Evolutionary conservation across 2,888 invertebrate genomes (phyloP), one percentile per base, ranked within the genome.

Genomic region (Chelonus formosanus): DNA sequence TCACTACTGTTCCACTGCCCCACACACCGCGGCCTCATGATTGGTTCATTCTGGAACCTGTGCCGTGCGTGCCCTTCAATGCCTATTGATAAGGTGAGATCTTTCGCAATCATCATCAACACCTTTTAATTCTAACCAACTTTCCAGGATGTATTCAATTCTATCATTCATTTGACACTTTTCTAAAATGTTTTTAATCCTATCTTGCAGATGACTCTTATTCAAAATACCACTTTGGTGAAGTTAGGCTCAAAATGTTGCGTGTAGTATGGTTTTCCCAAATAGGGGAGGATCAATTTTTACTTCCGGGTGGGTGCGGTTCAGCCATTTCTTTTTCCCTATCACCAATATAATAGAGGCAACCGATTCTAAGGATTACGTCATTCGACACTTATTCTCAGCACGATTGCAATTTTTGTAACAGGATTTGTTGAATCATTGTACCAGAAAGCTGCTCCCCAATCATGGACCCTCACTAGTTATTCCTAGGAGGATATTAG

Each of bases 31-130:
- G 79, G 79, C 88, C 89, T 88, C 88, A 96, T 96, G 96, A 95
- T 96, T 90, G 95, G 95, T 88, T 95, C 95, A 89, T 95, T 96
- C 89, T 95, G 95, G 95, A 96, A 95, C 89, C 89, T 96, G 89
- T 96, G 96, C 89, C 92, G 95, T 87, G 94, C 95, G 89, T 96
- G 96, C 89, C 96, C 95, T 86, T 94, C 95, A 87, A 94, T 95
- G 94, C 95, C 95, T 86, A 93, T 95, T 85, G 96, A 95, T 89
- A 95, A 95, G 95, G 96, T 96, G 88, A 89, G 87, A 64, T 31
- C 35, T 59, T 47, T 8, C 5, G 8, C 34, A 47, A 47, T 58
- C 4, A 50, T 10, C 3, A 5, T 50, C 3, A 31, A 31, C 10
- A 8, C 45, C 20, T n/a, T 7, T 20, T 20, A 20, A 20, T 20